Conservation (phyloP, 2,888 invertebrate genomes). For the Limnephilus lunatus region DNA sequence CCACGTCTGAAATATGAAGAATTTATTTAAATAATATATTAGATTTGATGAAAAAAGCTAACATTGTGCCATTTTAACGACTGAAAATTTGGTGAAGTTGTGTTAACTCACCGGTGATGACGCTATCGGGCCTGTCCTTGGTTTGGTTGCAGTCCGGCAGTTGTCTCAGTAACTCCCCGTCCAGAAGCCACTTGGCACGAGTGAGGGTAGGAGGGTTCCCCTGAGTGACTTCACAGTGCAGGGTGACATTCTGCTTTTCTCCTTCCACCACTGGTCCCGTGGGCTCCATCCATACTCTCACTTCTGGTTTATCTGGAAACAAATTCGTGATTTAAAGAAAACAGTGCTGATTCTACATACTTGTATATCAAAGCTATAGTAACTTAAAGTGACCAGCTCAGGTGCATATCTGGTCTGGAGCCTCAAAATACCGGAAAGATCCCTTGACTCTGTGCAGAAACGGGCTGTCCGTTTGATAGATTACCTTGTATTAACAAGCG, state of each 20-base stretch:
- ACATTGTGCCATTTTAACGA: too few relatives aligned
- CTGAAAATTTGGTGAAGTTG: too few relatives aligned
- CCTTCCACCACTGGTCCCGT: constrained; percentile 87
- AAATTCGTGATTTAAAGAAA: background rate
- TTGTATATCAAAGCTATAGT: too few relatives aligned
- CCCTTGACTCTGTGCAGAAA: too few relatives aligned
- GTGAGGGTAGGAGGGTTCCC: constrained; percentile 87
- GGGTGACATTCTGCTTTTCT: constrained; percentile 87
- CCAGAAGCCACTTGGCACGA: constrained; percentile 92
- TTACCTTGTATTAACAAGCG: too few relatives aligned
- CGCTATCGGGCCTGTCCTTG: constrained; percentile 67
- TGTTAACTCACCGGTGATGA: constrained; percentile 34
- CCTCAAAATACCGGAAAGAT: too few relatives aligned
- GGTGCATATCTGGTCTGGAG: too few relatives aligned
- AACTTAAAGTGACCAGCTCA: too few relatives aligned
- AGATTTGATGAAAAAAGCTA: too few relatives aligned
- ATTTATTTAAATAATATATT: background rate
- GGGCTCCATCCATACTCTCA: constrained; percentile 86
- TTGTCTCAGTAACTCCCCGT: constrained; percentile 89
- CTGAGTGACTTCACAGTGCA: constrained; percentile 86
- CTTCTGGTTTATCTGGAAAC: constrained; percentile 86
- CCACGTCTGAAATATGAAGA: constrained; percentile 50
- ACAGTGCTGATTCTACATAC: too few relatives aligned
- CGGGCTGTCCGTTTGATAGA: too few relatives aligned
- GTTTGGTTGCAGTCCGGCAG: constrained; percentile 86